These are phyloP conservation scores for Cyprinodon tularosa DNA, from an alignment of 2,113 vertebrate species.

Conservation along the genomic window DNA sequence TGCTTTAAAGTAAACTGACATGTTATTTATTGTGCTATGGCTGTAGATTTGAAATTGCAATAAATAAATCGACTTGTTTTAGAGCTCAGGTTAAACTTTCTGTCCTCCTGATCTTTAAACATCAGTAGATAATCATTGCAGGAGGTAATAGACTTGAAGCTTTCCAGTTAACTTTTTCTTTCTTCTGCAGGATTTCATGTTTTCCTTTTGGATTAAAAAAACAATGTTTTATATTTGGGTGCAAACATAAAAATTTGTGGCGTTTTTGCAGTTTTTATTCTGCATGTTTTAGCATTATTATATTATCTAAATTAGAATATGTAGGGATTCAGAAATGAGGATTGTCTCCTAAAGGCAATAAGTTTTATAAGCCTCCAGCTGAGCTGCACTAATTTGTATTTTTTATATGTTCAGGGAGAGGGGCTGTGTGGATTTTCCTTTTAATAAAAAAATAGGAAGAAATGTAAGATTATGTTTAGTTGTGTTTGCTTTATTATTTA, in stretches of 20 bases:
- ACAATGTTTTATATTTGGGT: constrained; percentile 42
- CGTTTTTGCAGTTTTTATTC: constrained; percentile 47
- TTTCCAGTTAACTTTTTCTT: constrained; percentile 38
- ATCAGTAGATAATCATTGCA: constrained; percentile 39
- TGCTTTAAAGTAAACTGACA: constrained; percentile 25
- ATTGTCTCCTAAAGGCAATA: constrained; percentile 70
- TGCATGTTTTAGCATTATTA: constrained; percentile 63
- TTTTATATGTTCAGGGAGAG: constrained; percentile 74
- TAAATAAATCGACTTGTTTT: constrained; percentile 55
- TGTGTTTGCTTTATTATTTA: constrained; percentile 31
- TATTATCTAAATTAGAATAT: constrained; percentile 63
- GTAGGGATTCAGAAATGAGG: constrained; percentile 63
- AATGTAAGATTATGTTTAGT: constrained; percentile 48
- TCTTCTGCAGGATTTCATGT: background rate
- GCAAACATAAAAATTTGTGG: constrained; percentile 56
- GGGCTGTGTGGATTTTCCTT: constrained; percentile 55
- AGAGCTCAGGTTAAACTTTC: constrained; percentile 75
- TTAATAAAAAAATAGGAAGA: constrained; percentile 40
- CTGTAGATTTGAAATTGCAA: constrained; percentile 34
- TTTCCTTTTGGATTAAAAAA: constrained; percentile 19
- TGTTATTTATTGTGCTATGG: constrained; percentile 14
- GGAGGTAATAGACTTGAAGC: constrained; percentile 56
- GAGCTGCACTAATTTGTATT: constrained; percentile 80
- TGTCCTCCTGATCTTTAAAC: constrained; percentile 43
- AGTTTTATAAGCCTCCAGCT: constrained; percentile 77